These are phyloP conservation scores for Larimichthys crocea DNA, from an alignment of 2,113 vertebrate genomes.

Conservation along the genomic window DNA sequence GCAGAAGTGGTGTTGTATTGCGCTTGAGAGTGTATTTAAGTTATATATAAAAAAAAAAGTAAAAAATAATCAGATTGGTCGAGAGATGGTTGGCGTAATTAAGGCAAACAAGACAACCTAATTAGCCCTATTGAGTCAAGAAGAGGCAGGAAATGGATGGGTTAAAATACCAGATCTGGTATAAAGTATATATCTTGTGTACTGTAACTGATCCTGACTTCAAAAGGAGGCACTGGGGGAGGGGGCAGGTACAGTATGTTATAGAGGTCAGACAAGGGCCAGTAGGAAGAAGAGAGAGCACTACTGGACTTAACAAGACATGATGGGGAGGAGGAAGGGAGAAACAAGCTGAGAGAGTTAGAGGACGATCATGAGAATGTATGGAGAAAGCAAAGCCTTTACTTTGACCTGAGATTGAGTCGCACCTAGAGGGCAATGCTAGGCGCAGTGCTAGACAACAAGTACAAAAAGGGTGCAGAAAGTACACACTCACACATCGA, in stretches of 20 bases:
- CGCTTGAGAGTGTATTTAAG: slow-evolving; percentile 14
- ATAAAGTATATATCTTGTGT: slow-evolving; percentile 44
- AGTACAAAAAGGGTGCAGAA: slow-evolving; percentile 80
- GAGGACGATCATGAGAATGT: slow-evolving; percentile 70
- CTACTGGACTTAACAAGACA: slow-evolving; percentile 52
- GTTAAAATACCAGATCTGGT: slow-evolving; percentile 68
- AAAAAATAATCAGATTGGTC: slow-evolving; percentile 11
- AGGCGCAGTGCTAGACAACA: slow-evolving; percentile 78
- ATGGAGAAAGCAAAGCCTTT: slow-evolving; percentile 80
- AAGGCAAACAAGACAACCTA: slow-evolving; percentile 76
- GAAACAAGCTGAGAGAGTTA: slow-evolving; percentile 18
- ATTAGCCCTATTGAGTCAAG: slow-evolving; percentile 71
- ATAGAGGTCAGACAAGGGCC: slow-evolving; percentile 37
- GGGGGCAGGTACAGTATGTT: slow-evolving; percentile 10
- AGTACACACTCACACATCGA: slow-evolving; percentile 76
- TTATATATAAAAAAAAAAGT: neutral
- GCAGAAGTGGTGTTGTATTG: slow-evolving; percentile 49
- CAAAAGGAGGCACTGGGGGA: slow-evolving; percentile 60
- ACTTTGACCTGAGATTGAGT: slow-evolving; percentile 94
- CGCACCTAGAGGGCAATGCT: slow-evolving; percentile 77
- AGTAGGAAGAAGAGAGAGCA: slow-evolving; percentile 23
- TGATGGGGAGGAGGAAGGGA: neutral
- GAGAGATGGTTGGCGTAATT: slow-evolving; percentile 60
- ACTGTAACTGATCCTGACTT: slow-evolving; percentile 61
- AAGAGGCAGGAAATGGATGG: slow-evolving; percentile 67